A percentile compares a stretch with the other conserved stretches of the same genome.
Conservation (phyloP, 2,113 vertebrate genomes). For the Ranitomeya variabilis region DNA sequence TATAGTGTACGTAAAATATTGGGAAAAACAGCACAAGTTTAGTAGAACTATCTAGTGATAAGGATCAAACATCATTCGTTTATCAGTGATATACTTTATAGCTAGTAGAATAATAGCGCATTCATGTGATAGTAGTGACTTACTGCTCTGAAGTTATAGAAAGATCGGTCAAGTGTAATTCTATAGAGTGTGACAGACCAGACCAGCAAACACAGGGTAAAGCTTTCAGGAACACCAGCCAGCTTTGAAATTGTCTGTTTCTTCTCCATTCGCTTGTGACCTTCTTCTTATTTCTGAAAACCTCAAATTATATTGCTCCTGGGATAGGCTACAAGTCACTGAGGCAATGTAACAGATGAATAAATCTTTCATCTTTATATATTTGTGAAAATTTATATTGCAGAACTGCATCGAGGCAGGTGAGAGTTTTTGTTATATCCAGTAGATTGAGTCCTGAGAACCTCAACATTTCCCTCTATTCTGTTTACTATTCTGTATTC, state of each 20-base stretch:
- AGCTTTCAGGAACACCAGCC: neutral
- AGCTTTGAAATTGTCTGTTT: slow-evolving; percentile 35
- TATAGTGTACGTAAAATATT: too few species aligned
- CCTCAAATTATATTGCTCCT: slow-evolving; percentile 25
- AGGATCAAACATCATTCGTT: slow-evolving; percentile 8
- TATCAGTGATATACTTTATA: neutral
- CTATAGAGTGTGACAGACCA: neutral
- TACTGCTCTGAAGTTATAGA: neutral
- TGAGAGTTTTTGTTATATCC: neutral
- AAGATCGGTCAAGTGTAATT: neutral
- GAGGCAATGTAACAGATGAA: slow-evolving; percentile 36
- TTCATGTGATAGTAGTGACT: neutral
- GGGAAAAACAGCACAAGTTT: neutral
- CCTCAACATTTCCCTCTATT: neutral
- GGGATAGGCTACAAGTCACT: slow-evolving; percentile 14
- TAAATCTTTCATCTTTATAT: slow-evolving; percentile 36
- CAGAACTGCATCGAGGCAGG: neutral
- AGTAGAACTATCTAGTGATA: neutral
- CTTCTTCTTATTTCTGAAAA: slow-evolving; percentile 30
- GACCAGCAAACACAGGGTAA: slow-evolving; percentile 10
- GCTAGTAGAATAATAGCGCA: neutral
- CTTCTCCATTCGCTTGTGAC: slow-evolving; percentile 24
- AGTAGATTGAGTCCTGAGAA: neutral
- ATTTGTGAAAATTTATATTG: slow-evolving; percentile 29
- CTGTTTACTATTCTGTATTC: neutral